These are phyloP conservation scores for Disparrhopalites patrizii DNA, from an alignment of 2,888 invertebrate genomes.

Conservation along the genomic window DNA sequence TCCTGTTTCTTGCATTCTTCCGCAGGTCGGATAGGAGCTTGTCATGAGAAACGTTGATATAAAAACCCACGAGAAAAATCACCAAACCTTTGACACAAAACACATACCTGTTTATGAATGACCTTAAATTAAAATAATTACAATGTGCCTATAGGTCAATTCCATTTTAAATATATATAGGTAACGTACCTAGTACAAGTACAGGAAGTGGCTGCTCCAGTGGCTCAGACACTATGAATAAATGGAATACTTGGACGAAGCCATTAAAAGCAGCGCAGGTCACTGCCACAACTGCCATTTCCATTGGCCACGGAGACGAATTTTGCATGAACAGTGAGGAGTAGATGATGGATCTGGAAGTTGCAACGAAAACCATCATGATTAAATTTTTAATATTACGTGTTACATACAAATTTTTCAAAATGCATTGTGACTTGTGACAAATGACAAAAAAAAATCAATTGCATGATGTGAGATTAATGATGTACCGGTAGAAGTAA, in stretches of 20 bases:
- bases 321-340: background rate
- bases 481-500: conserved; percentile 14
- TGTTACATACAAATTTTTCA: too few relatives aligned
- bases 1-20: background rate
- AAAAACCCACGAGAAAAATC: background rate
- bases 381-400: too few relatives aligned
- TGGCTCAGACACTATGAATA: conserved; percentile 2
- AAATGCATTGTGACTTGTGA: too few relatives aligned
- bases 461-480: background rate
- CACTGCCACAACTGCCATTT: background rate
- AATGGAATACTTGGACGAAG: conserved; percentile 11
- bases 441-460: background rate
- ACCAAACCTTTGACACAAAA: too few relatives aligned
- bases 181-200: too few relatives aligned
- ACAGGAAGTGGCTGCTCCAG: too few relatives aligned
- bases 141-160: too few relatives aligned
- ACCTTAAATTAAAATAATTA: too few relatives aligned
- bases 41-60: conserved; percentile 11
- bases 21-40: background rate
- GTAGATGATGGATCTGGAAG: conserved; percentile 16
- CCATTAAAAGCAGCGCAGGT: conserved; percentile 9
- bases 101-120: too few relatives aligned
- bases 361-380: too few relatives aligned
- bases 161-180: too few relatives aligned
- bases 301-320: conserved; percentile 15